phyloP scores from a whole-genome alignment of 2,888 invertebrate species.

The Pristionchus fissidentatus region DNA sequence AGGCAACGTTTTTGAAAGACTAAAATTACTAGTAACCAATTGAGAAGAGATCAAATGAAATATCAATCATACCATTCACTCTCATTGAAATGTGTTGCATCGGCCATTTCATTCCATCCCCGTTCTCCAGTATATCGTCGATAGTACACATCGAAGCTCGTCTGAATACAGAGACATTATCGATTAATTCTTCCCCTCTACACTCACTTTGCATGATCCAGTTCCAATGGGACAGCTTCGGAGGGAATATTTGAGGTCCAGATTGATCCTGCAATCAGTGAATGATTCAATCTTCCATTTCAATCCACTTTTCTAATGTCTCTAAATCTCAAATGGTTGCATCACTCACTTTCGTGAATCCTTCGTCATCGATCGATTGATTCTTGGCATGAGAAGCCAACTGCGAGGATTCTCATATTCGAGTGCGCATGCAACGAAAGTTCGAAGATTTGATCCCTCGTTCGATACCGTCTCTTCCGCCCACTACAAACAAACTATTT shows the following conservation, averaged over 20 bases:
- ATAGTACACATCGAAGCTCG: background rate
- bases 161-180: background rate
- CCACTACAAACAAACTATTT: conserved; percentile 1
- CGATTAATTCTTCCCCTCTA: background rate
- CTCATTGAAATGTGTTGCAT: background rate
- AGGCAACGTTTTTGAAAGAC: no score
- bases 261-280: background rate
- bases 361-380: background rate
- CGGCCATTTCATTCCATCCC: background rate
- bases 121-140: background rate
- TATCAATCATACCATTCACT: background rate
- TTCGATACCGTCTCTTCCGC: conserved; percentile 16
- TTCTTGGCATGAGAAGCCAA: conserved; percentile 24
- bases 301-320: background rate
- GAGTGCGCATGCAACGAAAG: background rate
- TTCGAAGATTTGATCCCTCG: background rate
- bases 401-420: background rate
- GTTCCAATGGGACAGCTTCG: background rate
- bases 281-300: background rate
- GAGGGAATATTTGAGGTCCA: conserved; percentile 5
- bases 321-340: background rate
- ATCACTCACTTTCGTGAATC: background rate
- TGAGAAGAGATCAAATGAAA: no score
- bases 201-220: background rate
- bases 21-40: no score